Percentiles rank a stretch among this genome's conserved stretches.
phyloP scores from a whole-genome alignment of 2,888 invertebrate genomes.

The Synergus gifuensis region DNA sequence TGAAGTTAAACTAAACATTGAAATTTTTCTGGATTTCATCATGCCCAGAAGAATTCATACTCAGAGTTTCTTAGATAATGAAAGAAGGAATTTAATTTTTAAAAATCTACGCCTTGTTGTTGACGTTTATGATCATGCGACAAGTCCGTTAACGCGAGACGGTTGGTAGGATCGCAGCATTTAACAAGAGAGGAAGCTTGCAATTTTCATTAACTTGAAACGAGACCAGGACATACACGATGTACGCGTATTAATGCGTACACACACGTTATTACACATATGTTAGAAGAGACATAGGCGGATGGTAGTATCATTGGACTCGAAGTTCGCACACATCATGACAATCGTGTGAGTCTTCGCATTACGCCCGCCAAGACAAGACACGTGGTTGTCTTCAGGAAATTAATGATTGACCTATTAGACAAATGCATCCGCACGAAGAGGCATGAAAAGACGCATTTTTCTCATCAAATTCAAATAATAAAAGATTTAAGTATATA shows the following conservation, averaged over 20 bases:
- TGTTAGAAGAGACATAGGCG: slow-evolving; percentile 29
- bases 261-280: slow-evolving; percentile 32
- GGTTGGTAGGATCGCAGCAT: slow-evolving; percentile 26
- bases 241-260: slow-evolving; percentile 24
- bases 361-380: slow-evolving; percentile 22
- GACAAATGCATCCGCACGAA: slow-evolving; percentile 42
- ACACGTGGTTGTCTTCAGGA: slow-evolving; percentile 55
- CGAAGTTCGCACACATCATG: background rate
- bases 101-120: background rate
- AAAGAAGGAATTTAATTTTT: background rate
- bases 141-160: slow-evolving; percentile 19
- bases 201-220: slow-evolving; percentile 63
- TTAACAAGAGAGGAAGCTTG: slow-evolving; percentile 57
- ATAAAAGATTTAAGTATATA: background rate
- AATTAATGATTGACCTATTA: slow-evolving; percentile 63
- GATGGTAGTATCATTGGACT: slow-evolving; percentile 11
- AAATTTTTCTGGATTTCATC: background rate
- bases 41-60: background rate
- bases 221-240: slow-evolving; percentile 51
- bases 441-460: background rate
- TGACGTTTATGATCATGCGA: slow-evolving; percentile 1
- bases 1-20: background rate
- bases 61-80: background rate
- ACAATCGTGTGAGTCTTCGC: slow-evolving; percentile 14
- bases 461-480: background rate